Percentiles rank a stretch among this genome's conserved stretches.
These are phyloP conservation scores for Acanthococcus lagerstroemiae DNA, from an alignment of 2,888 invertebrate genomes.

Conservation along the genomic window DNA sequence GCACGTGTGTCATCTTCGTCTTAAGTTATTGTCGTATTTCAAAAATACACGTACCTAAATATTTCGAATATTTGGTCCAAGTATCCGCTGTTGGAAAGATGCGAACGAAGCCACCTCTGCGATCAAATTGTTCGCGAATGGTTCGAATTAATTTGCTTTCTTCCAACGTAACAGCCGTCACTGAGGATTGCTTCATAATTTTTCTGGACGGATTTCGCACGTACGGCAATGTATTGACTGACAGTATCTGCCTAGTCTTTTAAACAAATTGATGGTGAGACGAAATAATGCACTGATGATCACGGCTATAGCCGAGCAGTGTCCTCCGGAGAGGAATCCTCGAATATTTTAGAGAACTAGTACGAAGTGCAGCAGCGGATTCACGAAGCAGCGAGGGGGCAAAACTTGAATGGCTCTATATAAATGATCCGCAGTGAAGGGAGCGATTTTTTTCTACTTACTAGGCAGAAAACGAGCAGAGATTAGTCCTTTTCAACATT, in stretches of 20 bases:
- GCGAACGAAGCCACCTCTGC: slow-evolving; percentile 78
- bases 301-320: neutral
- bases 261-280: neutral
- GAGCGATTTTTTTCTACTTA: too few species aligned
- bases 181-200: slow-evolving; percentile 37
- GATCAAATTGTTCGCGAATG: slow-evolving; percentile 65
- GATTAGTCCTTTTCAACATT: too few species aligned
- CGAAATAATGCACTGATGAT: neutral
- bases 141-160: slow-evolving; percentile 66
- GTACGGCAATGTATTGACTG: slow-evolving; percentile 1
- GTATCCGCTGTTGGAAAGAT: slow-evolving; percentile 84
- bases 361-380: too few species aligned
- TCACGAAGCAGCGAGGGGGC: too few species aligned
- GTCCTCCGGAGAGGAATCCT: too few species aligned
- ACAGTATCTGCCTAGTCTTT: slow-evolving; percentile 15
- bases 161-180: slow-evolving; percentile 54
- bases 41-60: slow-evolving; percentile 50
- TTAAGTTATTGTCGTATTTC: neutral
- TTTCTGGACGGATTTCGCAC: slow-evolving; percentile 21
- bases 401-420: too few species aligned
- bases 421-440: too few species aligned
- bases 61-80: slow-evolving; percentile 72
- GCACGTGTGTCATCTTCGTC: neutral
- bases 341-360: too few species aligned
- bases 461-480: too few species aligned